Base-by-base conservation (phyloP, 2,797 vertebrate genomes). In the Acrossocheilus fasciatus region DNA sequence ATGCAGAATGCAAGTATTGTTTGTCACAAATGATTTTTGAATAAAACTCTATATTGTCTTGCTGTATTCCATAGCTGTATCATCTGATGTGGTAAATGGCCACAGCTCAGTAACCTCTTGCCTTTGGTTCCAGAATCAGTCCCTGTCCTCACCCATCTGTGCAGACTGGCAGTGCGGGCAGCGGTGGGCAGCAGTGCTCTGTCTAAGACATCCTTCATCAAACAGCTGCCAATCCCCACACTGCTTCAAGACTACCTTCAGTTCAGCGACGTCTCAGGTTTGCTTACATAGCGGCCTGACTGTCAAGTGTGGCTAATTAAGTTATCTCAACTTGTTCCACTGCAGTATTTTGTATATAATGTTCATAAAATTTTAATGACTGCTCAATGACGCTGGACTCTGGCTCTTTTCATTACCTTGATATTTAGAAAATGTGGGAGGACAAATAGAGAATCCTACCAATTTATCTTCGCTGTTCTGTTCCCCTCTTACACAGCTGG, bases 141-240 rank as follows among this genome's bases (percentile, higher is more conserved):
- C 39, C 92, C 95, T 54, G 6, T 41, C 83, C 92, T 96, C 4
- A 89, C 91, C 72, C 94, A 96, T 91, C 86, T 95, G 74, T 96
- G 95, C 84, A 91, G 96, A 83, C 90, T 95, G 79, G 90, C 90
- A 83, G 43, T 96, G 17, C 83, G 93, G 47, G 77, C 54, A 1
- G 10, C 86, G 23, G 77, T 96, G 87, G 95, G 95, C 62, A 86
- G 94, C 23, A 87, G 91, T 59, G 39, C 57, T 0, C 84, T 96
- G 84, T 94, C 93, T 90, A 92, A 89, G 87, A 87, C 91, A 8
- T 17, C 45, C 8, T 88, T 91, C 0, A 90, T 95, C 74, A 89
- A 89, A 41, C 90, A 86, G 91, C 94, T 96, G 3, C 93, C 93
- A 0, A 83, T 96, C 34, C 95, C 96, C 2, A 2, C 85, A 0